These are phyloP conservation scores for Myocastor coypus DNA, from an alignment of 2,113 vertebrate genomes.

Conservation along the genomic window DNA sequence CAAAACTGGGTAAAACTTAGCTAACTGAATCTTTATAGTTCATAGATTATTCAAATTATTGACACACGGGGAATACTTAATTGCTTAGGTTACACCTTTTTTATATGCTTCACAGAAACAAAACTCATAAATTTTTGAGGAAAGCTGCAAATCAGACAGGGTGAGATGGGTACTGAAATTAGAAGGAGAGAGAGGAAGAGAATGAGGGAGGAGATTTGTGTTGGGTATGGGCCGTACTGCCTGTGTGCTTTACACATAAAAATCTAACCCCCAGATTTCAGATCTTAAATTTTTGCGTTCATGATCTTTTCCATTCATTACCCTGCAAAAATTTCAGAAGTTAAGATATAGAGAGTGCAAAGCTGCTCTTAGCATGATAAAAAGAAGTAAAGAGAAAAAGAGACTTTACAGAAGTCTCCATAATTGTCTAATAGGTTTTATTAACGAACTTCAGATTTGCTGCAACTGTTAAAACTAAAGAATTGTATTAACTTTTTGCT, in stretches of 20 bases:
- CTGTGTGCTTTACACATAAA: neutral
- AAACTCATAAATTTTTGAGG: neutral
- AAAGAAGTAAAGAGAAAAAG: neutral
- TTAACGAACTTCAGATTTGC: neutral
- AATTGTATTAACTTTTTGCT: neutral
- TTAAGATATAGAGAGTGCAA: neutral
- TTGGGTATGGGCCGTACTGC: neutral
- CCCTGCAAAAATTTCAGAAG: neutral
- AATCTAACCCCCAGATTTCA: neutral
- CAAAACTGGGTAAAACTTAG: neutral
- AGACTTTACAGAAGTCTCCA: neutral
- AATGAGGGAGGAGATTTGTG: neutral
- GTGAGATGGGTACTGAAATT: neutral
- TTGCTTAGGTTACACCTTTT: neutral
- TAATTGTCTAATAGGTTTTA: neutral
- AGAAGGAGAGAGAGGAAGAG: neutral
- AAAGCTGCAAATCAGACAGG: neutral
- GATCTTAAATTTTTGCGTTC: neutral
- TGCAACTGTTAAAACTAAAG: constrained; percentile 16
- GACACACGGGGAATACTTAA: neutral
- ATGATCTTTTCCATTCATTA: neutral
- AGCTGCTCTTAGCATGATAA: constrained; percentile 6
- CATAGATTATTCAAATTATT: neutral
- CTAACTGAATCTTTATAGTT: neutral
- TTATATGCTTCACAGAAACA: neutral